phyloP scores from a whole-genome alignment of 2,888 invertebrate genomes.

The Apodemia duryi region DNA sequence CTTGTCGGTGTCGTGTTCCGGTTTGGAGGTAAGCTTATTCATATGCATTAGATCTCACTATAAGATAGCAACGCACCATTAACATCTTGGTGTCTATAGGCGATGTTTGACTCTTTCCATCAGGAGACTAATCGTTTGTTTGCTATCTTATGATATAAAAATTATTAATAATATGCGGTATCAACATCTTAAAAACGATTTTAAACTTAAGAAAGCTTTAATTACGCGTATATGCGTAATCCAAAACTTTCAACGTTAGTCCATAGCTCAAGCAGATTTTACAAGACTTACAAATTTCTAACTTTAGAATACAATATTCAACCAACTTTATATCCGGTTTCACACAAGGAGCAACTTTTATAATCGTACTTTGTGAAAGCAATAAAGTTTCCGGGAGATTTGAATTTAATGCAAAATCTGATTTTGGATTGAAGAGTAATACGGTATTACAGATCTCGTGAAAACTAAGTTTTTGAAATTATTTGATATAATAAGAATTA shows the following conservation, averaged over 20 bases:
- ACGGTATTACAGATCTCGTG: slow-evolving; percentile 13
- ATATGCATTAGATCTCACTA: no score
- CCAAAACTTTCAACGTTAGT: neutral
- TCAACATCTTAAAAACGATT: no score
- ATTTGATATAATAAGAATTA: slow-evolving; percentile 11
- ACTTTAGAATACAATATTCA: slow-evolving; percentile 22
- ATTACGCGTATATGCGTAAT: neutral
- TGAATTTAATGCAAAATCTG: slow-evolving; percentile 25
- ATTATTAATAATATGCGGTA: no score
- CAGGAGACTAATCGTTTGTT: no score
- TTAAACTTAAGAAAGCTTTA: neutral
- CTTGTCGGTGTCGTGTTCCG: no score
- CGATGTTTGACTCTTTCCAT: no score
- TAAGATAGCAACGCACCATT: no score
- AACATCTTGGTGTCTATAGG: no score
- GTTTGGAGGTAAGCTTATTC: no score
- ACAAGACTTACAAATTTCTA: slow-evolving; percentile 18
- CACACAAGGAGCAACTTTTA: slow-evolving; percentile 24
- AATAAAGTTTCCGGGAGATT: slow-evolving; percentile 25
- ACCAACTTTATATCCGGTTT: slow-evolving; percentile 24
- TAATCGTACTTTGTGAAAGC: slow-evolving; percentile 23
- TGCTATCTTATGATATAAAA: no score
- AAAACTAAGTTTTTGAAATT: slow-evolving; percentile 10
- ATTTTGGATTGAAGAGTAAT: slow-evolving; percentile 22
- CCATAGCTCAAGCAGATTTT: slow-evolving; percentile 12